phyloP scores from a whole-genome alignment of 1,140 invertebrate species.

The Agraylea sexmaculata region DNA sequence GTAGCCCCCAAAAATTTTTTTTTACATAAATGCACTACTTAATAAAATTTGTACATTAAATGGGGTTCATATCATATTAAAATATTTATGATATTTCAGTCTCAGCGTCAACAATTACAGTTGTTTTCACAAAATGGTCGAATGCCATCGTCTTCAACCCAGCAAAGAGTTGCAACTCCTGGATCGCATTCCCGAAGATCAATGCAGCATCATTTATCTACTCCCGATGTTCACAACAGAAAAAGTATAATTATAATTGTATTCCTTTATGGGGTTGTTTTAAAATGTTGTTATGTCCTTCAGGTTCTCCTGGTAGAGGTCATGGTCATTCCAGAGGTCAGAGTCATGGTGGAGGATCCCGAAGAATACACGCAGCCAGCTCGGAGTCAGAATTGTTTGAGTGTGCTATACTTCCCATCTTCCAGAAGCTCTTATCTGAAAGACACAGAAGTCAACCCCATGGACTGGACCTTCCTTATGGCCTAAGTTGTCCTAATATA shows the following conservation, averaged over 20 bases:
- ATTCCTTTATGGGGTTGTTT: too few relatives aligned
- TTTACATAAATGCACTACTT: too few relatives aligned
- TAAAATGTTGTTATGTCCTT: conserved; percentile 3
- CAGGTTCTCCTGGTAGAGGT: conserved; percentile 25
- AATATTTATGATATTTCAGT: not conserved
- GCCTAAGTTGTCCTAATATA: conserved; percentile 84
- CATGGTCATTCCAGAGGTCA: conserved; percentile 22
- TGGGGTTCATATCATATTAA: too few relatives aligned
- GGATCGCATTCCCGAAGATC: conserved; percentile 12
- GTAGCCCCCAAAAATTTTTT: too few relatives aligned
- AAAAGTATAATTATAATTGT: conserved; percentile 11
- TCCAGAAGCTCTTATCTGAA: conserved; percentile 78
- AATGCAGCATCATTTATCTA: conserved; percentile 18
- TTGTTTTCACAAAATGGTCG: conserved; percentile 15
- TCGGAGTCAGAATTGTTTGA: conserved; percentile 71
- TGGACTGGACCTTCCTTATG: conserved; percentile 55
- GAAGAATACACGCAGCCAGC: conserved; percentile 63
- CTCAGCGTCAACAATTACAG: conserved; percentile 12
- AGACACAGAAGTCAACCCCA: conserved; percentile 54
- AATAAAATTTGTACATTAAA: too few relatives aligned
- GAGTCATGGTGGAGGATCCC: conserved; percentile 26
- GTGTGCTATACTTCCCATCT: conserved; percentile 75
- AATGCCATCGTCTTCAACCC: not conserved
- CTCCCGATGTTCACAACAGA: conserved; percentile 19
- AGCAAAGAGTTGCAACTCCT: conserved; percentile 16